These are phyloP conservation scores for Todiramphus chloris DNA, from an alignment of 2,113 vertebrate genomes.

Conservation along the genomic window DNA sequence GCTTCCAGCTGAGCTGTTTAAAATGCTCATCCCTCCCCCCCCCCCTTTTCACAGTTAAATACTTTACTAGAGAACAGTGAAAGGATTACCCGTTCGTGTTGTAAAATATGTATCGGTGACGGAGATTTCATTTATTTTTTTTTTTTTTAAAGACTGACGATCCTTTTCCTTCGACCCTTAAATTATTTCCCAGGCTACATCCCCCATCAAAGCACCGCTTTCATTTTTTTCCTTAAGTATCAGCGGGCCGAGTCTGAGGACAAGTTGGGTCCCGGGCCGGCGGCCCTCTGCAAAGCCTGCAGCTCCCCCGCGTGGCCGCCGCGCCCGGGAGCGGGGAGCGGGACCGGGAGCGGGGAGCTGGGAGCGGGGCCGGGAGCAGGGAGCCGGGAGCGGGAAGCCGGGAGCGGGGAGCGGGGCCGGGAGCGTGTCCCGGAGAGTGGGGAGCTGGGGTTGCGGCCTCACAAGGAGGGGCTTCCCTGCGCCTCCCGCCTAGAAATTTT, in stretches of 20 bases:
- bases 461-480: not conserved
- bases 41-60: slow-evolving; percentile 26
- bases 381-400: too few relatives aligned
- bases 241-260: not conserved
- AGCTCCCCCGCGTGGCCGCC: slow-evolving; percentile 73
- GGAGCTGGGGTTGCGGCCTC: not conserved
- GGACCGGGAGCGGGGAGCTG: not conserved
- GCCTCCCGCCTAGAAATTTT: not conserved
- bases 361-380: not conserved
- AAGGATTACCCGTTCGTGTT: not conserved
- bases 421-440: too few relatives aligned
- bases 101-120: not conserved
- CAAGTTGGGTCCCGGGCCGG: not conserved
- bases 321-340: not conserved
- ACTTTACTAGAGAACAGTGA: slow-evolving; percentile 34
- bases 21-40: not conserved
- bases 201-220: not conserved
- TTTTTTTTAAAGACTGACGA: not conserved
- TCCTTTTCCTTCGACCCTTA: not conserved
- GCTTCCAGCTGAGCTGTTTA: slow-evolving; percentile 67
- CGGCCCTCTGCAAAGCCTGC: slow-evolving; percentile 22
- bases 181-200: not conserved
- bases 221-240: not conserved
- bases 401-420: not conserved
- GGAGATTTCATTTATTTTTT: not conserved